Conservation (phyloP, 2,113 vertebrate species). For the Bagarius yarrelli region DNA sequence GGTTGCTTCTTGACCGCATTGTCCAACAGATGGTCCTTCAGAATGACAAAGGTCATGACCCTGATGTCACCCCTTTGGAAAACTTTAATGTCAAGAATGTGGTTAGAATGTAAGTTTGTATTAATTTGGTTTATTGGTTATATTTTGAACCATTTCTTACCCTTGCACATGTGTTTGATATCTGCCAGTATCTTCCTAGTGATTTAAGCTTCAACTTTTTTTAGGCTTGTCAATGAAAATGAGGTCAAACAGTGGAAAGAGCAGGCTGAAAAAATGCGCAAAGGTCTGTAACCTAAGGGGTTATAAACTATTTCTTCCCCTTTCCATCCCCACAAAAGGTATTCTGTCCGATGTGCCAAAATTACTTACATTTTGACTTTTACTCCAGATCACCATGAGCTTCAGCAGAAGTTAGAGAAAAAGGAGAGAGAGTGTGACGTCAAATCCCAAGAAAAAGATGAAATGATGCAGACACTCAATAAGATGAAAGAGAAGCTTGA, state of each 20-base stretch:
- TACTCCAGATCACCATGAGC: constrained; percentile 86
- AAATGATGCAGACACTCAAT: constrained; percentile 98
- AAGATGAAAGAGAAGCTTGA: constrained; percentile 99
- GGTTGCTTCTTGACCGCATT: constrained; percentile 94
- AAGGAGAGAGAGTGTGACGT: constrained; percentile 96
- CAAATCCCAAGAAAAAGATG: constrained; percentile 97
- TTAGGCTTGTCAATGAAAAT: constrained; percentile 98
- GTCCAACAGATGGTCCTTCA: constrained; percentile 98
- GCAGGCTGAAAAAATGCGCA: constrained; percentile 98
- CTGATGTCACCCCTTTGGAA: constrained; percentile 91
- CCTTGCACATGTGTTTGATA: neutral
- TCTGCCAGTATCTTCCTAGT: neutral
- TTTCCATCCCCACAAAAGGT: neutral
- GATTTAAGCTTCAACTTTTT: constrained; percentile 18
- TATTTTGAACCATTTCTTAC: neutral
- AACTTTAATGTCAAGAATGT: constrained; percentile 99
- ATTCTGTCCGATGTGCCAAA: neutral
- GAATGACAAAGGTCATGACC: constrained; percentile 97
- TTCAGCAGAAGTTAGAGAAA: constrained; percentile 95
- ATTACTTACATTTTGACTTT: neutral
- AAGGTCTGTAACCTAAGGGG: constrained; percentile 74
- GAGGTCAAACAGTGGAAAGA: constrained; percentile 99
- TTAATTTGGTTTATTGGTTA: neutral
- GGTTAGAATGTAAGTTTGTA: constrained; percentile 88
- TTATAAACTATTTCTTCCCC: neutral